These are phyloP conservation scores for Herminia tarsipennalis DNA, from an alignment of 2,888 invertebrate species.

Conservation along the genomic window DNA sequence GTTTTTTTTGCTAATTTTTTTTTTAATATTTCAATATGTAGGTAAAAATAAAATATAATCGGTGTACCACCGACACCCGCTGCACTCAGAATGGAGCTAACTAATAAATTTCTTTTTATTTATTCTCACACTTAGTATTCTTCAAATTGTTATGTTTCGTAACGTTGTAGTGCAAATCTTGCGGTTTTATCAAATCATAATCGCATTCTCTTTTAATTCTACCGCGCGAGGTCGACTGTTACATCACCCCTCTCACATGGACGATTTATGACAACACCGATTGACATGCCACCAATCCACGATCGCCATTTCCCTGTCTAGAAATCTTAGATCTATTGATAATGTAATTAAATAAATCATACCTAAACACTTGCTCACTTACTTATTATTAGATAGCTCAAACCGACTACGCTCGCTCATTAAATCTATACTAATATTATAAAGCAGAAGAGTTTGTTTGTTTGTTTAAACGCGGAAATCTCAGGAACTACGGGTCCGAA, in stretches of 20 bases:
- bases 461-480: too few species aligned
- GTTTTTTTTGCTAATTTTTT: too few species aligned
- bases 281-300: constrained; percentile 10
- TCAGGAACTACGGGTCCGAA: too few species aligned
- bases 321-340: not conserved
- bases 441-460: too few species aligned
- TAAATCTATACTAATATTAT: too few species aligned
- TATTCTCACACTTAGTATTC: constrained; percentile 35
- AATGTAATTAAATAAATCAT: not conserved
- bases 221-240: constrained; percentile 41
- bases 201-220: constrained; percentile 50
- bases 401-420: too few species aligned
- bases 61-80: not conserved
- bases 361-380: not conserved
- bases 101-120: constrained; percentile 32
- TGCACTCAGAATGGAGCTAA: constrained; percentile 22
- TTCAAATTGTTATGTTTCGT: constrained; percentile 36
- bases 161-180: constrained; percentile 41
- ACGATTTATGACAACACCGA: constrained; percentile 24
- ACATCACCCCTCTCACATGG: constrained; percentile 42
- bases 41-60: not conserved
- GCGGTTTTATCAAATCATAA: constrained; percentile 49
- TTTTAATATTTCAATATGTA: not conserved
- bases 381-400: too few species aligned
- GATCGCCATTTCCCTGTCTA: not conserved